phyloP scores from a whole-genome alignment of 2,797 vertebrate species.

The Sebastes baramenuke region DNA sequence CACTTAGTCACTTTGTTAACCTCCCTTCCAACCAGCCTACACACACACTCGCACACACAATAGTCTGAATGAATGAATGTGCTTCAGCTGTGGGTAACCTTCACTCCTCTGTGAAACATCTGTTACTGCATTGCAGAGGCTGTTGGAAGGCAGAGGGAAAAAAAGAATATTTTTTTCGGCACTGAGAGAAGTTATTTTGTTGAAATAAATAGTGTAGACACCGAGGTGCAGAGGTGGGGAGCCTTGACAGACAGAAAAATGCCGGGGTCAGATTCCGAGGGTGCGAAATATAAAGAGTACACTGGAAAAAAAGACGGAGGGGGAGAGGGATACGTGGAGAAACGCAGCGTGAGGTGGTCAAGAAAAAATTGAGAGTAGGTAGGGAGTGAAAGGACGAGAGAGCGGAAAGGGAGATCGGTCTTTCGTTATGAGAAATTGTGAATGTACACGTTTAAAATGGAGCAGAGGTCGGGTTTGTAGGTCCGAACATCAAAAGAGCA shows the following conservation, averaged over 20 bases:
- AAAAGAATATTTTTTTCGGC: background rate
- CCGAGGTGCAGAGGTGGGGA: background rate
- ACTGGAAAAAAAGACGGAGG: background rate
- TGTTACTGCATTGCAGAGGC: slow-evolving; percentile 52
- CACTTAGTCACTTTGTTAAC: slow-evolving; percentile 24
- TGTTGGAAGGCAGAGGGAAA: background rate
- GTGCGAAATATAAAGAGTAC: background rate
- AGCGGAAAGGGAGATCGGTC: background rate
- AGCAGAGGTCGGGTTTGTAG: slow-evolving; percentile 4
- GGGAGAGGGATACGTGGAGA: background rate
- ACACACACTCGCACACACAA: background rate
- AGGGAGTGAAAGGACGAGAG: background rate
- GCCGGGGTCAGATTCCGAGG: slow-evolving; percentile 3
- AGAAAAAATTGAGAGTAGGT: background rate
- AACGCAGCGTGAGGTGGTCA: background rate
- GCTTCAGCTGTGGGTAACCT: slow-evolving; percentile 29
- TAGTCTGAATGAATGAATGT: slow-evolving; percentile 14
- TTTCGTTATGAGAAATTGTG: background rate
- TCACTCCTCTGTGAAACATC: slow-evolving; percentile 51
- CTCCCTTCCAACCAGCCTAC: background rate
- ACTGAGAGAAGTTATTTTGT: slow-evolving; percentile 8
- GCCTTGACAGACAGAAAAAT: slow-evolving; percentile 16
- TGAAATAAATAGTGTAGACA: slow-evolving; percentile 18
- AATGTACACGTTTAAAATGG: background rate
- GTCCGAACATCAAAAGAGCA: background rate